Percentiles rank a stretch among this genome's conserved stretches.
phyloP scores from a whole-genome alignment of 1,140 invertebrate genomes.

The Atopsyche davidsoni region DNA sequence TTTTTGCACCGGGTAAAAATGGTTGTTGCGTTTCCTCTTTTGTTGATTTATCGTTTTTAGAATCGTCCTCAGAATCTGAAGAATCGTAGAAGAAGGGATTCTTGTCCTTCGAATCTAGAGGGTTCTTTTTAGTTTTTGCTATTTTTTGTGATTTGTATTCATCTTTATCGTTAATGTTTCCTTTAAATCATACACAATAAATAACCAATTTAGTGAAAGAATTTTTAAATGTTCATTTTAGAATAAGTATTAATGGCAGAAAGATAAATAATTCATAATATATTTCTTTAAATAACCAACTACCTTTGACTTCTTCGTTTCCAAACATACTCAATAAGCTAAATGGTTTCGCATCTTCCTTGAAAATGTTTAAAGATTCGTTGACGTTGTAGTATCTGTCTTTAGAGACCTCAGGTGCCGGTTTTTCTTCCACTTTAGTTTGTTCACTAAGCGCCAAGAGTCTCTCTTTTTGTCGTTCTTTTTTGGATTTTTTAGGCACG shows the following conservation, averaged over 20 bases:
- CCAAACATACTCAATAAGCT: constrained; percentile 54
- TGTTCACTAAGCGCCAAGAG: constrained; percentile 28
- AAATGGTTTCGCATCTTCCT: constrained; percentile 48
- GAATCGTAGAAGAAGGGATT: constrained; percentile 60
- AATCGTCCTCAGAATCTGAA: constrained; percentile 52
- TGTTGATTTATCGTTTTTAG: constrained; percentile 29
- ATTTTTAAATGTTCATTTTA: constrained; percentile 13
- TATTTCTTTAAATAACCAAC: constrained; percentile 4
- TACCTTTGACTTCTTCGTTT: constrained; percentile 35
- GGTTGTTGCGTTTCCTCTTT: constrained; percentile 2
- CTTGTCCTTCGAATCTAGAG: constrained; percentile 38
- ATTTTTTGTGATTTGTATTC: constrained; percentile 32
- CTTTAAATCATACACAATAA: constrained; percentile 28
- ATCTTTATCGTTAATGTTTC: constrained; percentile 27
- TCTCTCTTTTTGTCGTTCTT: constrained; percentile 38
- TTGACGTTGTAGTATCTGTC: constrained; percentile 59
- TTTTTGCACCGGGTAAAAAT: constrained; percentile 32
- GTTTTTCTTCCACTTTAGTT: constrained; percentile 34
- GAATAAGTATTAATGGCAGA: constrained; percentile 8
- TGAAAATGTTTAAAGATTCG: constrained; percentile 49
- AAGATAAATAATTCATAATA: neutral
- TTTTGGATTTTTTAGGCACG: constrained; percentile 29
- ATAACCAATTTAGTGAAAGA: constrained; percentile 11
- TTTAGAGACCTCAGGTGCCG: constrained; percentile 48
- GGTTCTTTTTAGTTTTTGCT: constrained; percentile 38